Evolutionary conservation across 2,888 invertebrate genomes (phyloP), one percentile per base, ranked within the genome.

Genomic region (Tiliacea aurago): DNA sequence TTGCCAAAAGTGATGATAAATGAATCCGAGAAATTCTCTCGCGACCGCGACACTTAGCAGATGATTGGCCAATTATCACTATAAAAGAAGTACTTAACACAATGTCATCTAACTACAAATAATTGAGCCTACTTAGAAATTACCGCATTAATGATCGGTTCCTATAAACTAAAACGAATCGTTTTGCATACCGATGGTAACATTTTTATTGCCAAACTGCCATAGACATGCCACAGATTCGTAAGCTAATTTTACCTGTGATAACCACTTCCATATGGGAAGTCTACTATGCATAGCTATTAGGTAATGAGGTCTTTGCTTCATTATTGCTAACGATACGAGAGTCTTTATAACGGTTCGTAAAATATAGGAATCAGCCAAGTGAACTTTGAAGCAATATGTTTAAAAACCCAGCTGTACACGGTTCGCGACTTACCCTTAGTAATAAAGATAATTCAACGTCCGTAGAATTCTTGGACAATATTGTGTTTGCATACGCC

Each of bases 401-500:
- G 9, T 2, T 15, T 18, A 58, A 37, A 51, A 49, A 51, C 20
- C 9, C 10, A 18, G 6, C 37, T 45, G 37, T 53, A 75, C 78
- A 47, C 33, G 53, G 5, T 41, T 53, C 28, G 58, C 56, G 23
- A 55, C 45, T 76, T 69, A 45, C 69, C 55, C 15, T 61, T 37
- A 28, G 51, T 61, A 76, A 72, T 73, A 64, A 69, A 79, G 68
- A 58, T 62, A 59, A 62, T 76, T 69, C 69, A n/a, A 49, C 15
- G 45, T n/a, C 37, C 65, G 23, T 56, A 11, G 43, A 33, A 53
- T 65, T 53, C 37, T 51, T 37, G 49, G 43, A 55, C 10, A 55
- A 68, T 70, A 73, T 80, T 79, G 63, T 68, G 61, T 66, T 78
- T 70, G 41, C 71, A 15, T 62, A 72, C 69, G 53, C 70, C 66